Evolutionary conservation across 2,888 invertebrate species (phyloP), one percentile per base, ranked within the genome.

Genomic region (Aspidiotus destructor): DNA sequence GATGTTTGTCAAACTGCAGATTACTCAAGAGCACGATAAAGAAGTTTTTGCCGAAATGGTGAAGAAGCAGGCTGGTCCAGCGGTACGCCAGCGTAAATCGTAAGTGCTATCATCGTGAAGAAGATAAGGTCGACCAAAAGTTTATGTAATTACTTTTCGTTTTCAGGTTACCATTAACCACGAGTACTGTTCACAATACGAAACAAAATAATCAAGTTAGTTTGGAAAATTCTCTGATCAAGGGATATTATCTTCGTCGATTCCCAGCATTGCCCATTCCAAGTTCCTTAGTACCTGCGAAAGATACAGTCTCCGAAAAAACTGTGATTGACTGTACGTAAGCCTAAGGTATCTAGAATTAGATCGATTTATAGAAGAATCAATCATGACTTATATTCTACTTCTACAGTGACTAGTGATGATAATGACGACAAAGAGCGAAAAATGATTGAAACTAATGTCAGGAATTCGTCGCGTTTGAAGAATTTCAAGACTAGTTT

Each of bases 291-390:
- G 16, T 9, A 7, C 40, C n/a, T 3, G 5, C 10, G 1, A n/a
- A 52, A 7, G 41, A 28, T 3, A 54, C 63, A n/a, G 40, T 28
- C n/a, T 15, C n/a, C 1, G 17, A 63, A 2, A 63, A 55, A 63
- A 53, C 53, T 41, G 63, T 63, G 10, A 63, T 63, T 15, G 63
- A 63, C 16, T 53, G 63, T 63, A 11, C 53, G 63, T 63, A 15
- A 0, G 28, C 28, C 5, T 5, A 28, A 28, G 28, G 28, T 28
- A 28, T 28, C 5, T 5, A 28, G 28, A 28, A 28, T 28, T 28
- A 28, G 28, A 28, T 28, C 28, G 28, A 28, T 28, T 28, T 28
- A 28, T 28, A 5, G 28, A 28, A 28, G 5, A 28, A 28, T 28
- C 28, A 5, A 28, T 28, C 5, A 28, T 28, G 28, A 28, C 28